Evolutionary conservation across 1,140 invertebrate genomes (phyloP), one percentile per base, ranked within the genome.

Genomic region (Drosophila sucinea): DNA sequence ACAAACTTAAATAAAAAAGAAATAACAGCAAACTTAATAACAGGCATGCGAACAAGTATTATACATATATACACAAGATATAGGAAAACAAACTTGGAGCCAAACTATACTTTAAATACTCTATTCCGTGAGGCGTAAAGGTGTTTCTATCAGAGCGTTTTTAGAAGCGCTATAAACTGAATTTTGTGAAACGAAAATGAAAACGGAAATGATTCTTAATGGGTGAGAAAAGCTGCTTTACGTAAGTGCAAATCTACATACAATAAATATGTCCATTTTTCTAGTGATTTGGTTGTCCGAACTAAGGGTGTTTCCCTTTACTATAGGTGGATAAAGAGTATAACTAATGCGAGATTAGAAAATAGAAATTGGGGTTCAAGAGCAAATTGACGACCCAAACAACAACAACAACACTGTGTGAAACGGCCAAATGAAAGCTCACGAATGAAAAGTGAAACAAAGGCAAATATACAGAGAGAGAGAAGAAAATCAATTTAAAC

Each of bases 401-500:
- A 58, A 7, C 54, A 29, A 58, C 27, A 32, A n/a, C 60, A 51
- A 5, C 29, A 54, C 2, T 69, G 55, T 56, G 51, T 27, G 47
- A 32, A 33, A 62, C 44, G 60, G 4, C 8, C 63, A 61, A 67
- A 27, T 61, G 35, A 57, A 60, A 40, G 64, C 47, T 54, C 10
- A 27, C 67, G 69, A 67, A 57, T 41, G 65, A 77, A 70, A 57
- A 60, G 73, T 61, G 67, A 77, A 69, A 71, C 64, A 69, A 47
- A 62, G n/a, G 67, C 33, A 30, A 51, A 67, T 35, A 55, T 8
- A 61, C 10, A 27, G 10, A 63, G 41, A 60, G 11, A 40, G 68
- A 70, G 63, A 60, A 60, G 67, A 71, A 86, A 86, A 86, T 86
- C 82, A 86, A 86, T 86, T 87, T 87, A 82, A 79, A 66, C 70